Base-by-base conservation (phyloP, 2,113 vertebrate genomes). In the Silurus glanis region DNA sequence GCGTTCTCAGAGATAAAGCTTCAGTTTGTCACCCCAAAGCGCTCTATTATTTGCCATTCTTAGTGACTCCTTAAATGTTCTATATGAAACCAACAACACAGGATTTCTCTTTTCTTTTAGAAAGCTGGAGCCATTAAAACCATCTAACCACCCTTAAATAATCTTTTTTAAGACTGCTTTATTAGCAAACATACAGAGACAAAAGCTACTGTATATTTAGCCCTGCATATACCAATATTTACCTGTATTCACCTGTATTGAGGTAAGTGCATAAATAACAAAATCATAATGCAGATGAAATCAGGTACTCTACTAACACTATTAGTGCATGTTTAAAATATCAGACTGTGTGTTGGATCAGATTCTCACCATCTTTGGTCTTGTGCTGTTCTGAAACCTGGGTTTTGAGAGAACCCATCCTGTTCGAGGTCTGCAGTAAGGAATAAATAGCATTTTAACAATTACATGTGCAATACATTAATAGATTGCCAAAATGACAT, bases 321-420 rank as follows among this genome's bases (percentile, higher is more conserved):
- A 21, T 12, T 5, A 51, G 1, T 0, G 19, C 19, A n/a, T 25
- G 17, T 37, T 37, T 37, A 37, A 37, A 3, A 37, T 37, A 37
- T 37, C 1, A 37, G 58, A 61, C 2, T 9, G 13, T 6, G 28
- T 25, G 7, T 19, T 80, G 28, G 28, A 59, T 78, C 53, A 78
- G 7, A 55, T 14, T 53, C 89, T 92, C 88, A 95, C 95, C 94
- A 0, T 93, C 93, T 91, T 91, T 93, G 85, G 89, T 91, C 82
- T 47, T 91, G 79, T 92, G 90, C 62, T 94, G 90, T 0, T 95
- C 93, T 0, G 95, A 92, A 53, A 95, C 91, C 88, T 0, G 94
- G 94, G 59, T 92, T 93, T 84, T 94, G 92, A 75, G 92, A 93
- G 82, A 96, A 96, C 1, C 95, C 95, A 1, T 96, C 96, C 81